A percentile compares a stretch with the other conserved stretches of the same genome.
Conservation (phyloP, 2,113 vertebrate genomes). For the Hepsetus odoe region DNA sequence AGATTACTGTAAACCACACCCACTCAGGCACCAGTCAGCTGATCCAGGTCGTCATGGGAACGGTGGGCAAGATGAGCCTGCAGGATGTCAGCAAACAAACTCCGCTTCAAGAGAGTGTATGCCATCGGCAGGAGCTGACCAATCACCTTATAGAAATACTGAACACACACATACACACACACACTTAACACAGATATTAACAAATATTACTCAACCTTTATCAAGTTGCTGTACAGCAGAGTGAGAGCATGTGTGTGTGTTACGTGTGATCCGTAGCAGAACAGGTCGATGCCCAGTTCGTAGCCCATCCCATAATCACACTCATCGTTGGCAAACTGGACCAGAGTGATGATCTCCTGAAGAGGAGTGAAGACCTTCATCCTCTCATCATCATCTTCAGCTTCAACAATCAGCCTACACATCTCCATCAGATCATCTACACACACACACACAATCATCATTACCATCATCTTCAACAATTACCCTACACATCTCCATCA, state of each 20-base stretch:
- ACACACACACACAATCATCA: slow-evolving; percentile 72
- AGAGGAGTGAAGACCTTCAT: slow-evolving; percentile 92
- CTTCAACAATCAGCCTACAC: slow-evolving; percentile 89
- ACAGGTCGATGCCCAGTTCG: slow-evolving; percentile 92
- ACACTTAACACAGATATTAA: too few relatives aligned
- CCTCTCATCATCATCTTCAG: slow-evolving; percentile 83
- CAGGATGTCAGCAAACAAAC: slow-evolving; percentile 88
- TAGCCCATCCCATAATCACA: slow-evolving; percentile 98
- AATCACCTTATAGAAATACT: slow-evolving; percentile 97
- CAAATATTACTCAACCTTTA: too few relatives aligned
- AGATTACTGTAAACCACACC: background rate
- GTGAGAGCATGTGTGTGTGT: slow-evolving; percentile 67
- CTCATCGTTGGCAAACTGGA: slow-evolving; percentile 99
- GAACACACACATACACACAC: too few relatives aligned
- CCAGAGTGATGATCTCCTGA: slow-evolving; percentile 93
- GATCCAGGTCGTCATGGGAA: slow-evolving; percentile 79
- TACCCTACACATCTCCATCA: slow-evolving; percentile 90
- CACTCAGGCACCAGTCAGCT: slow-evolving; percentile 74
- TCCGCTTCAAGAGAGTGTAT: slow-evolving; percentile 88
- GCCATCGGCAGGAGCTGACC: slow-evolving; percentile 91
- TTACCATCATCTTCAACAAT: slow-evolving; percentile 87
- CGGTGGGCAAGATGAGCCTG: slow-evolving; percentile 84
- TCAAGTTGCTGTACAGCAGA: background rate
- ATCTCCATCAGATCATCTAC: slow-evolving; percentile 87
- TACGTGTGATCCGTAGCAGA: slow-evolving; percentile 93